Conservation (phyloP, 1,140 invertebrate genomes). For the Papilio machaon region DNA sequence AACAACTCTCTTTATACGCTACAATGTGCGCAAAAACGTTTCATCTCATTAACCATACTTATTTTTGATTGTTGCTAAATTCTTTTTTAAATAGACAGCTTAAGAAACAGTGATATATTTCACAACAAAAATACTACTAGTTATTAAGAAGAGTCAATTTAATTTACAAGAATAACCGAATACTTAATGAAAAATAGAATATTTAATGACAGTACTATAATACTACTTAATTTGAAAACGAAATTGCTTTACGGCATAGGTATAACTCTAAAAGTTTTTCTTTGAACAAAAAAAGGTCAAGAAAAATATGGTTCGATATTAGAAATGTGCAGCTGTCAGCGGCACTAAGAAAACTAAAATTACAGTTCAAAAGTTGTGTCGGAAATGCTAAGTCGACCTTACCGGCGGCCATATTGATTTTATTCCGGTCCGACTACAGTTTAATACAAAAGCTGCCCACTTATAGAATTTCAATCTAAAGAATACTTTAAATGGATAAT, state of each 20-base stretch:
- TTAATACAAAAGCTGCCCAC: conserved; percentile 27
- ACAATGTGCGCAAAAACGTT: conserved; percentile 36
- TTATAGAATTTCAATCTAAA: conserved; percentile 25
- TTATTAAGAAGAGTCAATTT: not conserved
- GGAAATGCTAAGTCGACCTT: conserved; percentile 37
- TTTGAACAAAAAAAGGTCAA: conserved; percentile 4
- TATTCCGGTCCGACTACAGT: conserved; percentile 25
- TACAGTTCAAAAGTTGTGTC: conserved; percentile 37
- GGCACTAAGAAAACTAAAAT: conserved; percentile 38
- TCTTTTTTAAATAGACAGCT: not conserved
- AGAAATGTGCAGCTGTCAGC: conserved; percentile 35
- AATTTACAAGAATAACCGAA: too few species aligned
- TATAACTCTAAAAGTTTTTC: not conserved
- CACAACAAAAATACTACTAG: not conserved
- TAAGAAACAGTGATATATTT: not conserved
- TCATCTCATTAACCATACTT: conserved; percentile 32
- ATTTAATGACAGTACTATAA: too few species aligned
- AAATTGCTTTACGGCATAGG: not conserved
- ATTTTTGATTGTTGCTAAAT: conserved; percentile 21
- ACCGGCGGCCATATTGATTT: conserved; percentile 36
- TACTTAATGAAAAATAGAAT: too few species aligned
- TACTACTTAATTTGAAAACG: not conserved
- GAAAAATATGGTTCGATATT: conserved; percentile 21
- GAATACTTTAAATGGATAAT: conserved; percentile 18
- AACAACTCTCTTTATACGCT: conserved; percentile 38